These are phyloP conservation scores for Aptenodytes forsteri DNA, from an alignment of 2,113 vertebrate genomes.

Conservation along the genomic window DNA sequence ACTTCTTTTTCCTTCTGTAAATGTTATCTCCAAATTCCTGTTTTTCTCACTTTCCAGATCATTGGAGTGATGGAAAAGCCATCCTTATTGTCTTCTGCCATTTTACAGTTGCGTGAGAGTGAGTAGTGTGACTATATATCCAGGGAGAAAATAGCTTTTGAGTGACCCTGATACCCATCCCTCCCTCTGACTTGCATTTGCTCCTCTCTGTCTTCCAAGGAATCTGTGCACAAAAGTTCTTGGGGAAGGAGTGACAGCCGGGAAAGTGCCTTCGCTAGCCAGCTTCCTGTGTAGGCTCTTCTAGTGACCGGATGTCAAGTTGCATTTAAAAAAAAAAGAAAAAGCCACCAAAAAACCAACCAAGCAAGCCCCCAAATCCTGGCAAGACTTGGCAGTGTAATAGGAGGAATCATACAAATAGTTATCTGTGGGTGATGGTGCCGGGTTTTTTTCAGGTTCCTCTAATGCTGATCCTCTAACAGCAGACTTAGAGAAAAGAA, in stretches of 20 bases:
- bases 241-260: not conserved
- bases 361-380: not conserved
- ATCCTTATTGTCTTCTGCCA: not conserved
- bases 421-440: not conserved
- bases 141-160: not conserved
- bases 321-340: not conserved
- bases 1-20: not conserved
- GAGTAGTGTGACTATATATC: not conserved
- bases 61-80: not conserved
- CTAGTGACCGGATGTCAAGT: not conserved
- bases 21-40: not conserved
- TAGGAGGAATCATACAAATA: not conserved
- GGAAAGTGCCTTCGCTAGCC: not conserved
- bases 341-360: not conserved
- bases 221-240: not conserved
- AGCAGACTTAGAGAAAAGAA: not conserved
- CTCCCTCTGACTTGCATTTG: not conserved
- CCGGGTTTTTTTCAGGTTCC: not conserved
- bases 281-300: not conserved
- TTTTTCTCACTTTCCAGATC: not conserved
- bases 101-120: not conserved
- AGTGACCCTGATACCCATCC: not conserved
- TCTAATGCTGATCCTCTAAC: not conserved
- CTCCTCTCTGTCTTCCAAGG: not conserved
- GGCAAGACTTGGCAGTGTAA: not conserved